Conservation (phyloP, 2,113 vertebrate species). For the Odocoileus virginianus region DNA sequence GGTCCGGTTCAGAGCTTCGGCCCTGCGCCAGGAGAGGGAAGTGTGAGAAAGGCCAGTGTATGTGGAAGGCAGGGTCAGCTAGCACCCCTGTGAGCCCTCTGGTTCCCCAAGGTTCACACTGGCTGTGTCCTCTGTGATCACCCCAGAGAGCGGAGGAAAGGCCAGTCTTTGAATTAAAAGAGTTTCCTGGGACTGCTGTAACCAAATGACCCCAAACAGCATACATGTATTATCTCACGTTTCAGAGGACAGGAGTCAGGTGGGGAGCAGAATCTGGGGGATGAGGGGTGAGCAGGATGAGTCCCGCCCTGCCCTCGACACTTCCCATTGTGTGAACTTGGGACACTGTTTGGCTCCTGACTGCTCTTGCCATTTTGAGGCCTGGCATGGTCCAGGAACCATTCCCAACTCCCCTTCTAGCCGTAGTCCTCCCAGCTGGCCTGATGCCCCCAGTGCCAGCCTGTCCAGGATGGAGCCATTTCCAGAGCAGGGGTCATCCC, state of each 20-base stretch:
- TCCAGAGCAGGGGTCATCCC: background rate
- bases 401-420: background rate
- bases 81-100: background rate
- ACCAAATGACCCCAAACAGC: background rate
- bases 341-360: background rate
- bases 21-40: background rate
- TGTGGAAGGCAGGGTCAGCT: background rate
- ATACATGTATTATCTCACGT: background rate
- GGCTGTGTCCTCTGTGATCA: background rate
- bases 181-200: background rate
- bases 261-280: background rate
- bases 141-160: background rate
- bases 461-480: background rate
- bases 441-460: background rate
- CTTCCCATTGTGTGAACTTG: accelerated
- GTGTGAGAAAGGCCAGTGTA: too few relatives aligned
- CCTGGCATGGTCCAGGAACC: background rate
- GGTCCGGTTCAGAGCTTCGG: background rate
- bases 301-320: accelerated
- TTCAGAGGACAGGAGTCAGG: background rate
- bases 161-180: background rate
- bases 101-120: background rate
- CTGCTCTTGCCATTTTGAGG: background rate
- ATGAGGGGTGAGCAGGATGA: too few relatives aligned
- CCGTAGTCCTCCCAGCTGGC: background rate